Evolutionary conservation across 2,113 vertebrate species (phyloP).

Genomic region (Callospermophilus lateralis): DNA sequence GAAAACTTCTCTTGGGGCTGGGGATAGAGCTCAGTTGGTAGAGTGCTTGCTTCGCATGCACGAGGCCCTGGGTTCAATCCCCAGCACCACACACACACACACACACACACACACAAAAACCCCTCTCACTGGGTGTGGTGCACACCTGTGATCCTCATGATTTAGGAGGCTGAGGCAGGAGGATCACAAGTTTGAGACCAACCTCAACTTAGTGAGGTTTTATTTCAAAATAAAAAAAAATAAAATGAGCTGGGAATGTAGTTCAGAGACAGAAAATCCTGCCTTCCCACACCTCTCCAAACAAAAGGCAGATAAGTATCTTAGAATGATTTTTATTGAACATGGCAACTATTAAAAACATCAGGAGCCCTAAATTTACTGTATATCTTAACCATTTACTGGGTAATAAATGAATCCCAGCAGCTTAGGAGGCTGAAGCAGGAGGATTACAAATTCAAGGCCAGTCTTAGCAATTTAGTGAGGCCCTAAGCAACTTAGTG

Average conservation of each 20-base stretch:
- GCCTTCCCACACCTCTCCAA: too few species aligned
- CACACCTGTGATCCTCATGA: too few species aligned
- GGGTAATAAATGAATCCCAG: neutral
- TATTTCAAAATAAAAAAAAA: too few species aligned
- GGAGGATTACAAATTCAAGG: neutral
- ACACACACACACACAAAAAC: too few species aligned
- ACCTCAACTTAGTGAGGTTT: neutral
- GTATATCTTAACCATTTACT: neutral
- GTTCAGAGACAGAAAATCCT: too few species aligned
- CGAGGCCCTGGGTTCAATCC: too few species aligned
- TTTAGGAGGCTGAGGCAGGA: neutral
- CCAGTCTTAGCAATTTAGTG: neutral
- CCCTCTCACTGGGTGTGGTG: neutral
- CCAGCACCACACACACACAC: too few species aligned
- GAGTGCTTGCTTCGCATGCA: too few species aligned
- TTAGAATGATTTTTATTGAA: neutral
- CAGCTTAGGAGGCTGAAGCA: too few species aligned
- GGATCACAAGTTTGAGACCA: neutral
- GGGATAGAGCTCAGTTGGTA: too few species aligned
- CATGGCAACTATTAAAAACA: neutral
- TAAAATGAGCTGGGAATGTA: too few species aligned
- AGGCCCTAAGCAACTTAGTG: too few species aligned
- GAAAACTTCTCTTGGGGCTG: neutral
- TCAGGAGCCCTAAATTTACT: neutral
- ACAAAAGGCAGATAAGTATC: neutral